A percentile compares a stretch with the other conserved stretches of the same genome.
These are phyloP conservation scores for Steinernema carpocapsae DNA, from an alignment of 2,888 invertebrate genomes.

Conservation along the genomic window DNA sequence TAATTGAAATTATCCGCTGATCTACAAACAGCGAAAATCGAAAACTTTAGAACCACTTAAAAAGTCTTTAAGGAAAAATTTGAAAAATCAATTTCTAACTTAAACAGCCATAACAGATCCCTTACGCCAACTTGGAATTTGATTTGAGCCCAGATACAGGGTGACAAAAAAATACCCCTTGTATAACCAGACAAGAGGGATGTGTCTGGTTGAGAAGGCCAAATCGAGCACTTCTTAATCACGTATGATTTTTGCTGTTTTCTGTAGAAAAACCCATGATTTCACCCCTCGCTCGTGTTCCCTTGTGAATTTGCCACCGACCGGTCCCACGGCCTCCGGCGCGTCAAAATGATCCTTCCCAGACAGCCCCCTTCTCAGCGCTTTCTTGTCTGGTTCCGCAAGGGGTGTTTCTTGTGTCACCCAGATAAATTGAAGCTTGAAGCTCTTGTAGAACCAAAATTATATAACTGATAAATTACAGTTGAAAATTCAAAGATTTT, in stretches of 20 bases:
- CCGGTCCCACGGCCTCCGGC: too few species aligned
- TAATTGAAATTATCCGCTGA: neutral
- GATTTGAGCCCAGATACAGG: neutral
- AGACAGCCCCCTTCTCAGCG: neutral
- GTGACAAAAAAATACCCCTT: neutral
- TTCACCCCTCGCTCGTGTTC: too few species aligned
- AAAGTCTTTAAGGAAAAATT: neutral
- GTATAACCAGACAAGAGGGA: too few species aligned
- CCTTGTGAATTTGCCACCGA: too few species aligned
- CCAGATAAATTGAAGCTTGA: neutral
- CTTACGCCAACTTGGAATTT: too few species aligned
- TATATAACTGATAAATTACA: too few species aligned
- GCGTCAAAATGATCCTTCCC: too few species aligned
- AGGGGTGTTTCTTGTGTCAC: too few species aligned
- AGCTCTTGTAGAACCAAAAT: too few species aligned
- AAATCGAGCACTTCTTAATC: too few species aligned
- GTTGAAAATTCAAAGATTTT: too few species aligned
- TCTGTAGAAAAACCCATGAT: neutral
- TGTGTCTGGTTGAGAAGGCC: too few species aligned
- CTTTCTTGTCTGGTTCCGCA: neutral
- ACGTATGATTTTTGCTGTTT: neutral
- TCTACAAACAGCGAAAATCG: neutral
- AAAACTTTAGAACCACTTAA: neutral
- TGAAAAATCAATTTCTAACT: neutral
- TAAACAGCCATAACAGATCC: neutral